Conservation (phyloP, 2,113 vertebrate species). For the Crotalus tigris region DNA sequence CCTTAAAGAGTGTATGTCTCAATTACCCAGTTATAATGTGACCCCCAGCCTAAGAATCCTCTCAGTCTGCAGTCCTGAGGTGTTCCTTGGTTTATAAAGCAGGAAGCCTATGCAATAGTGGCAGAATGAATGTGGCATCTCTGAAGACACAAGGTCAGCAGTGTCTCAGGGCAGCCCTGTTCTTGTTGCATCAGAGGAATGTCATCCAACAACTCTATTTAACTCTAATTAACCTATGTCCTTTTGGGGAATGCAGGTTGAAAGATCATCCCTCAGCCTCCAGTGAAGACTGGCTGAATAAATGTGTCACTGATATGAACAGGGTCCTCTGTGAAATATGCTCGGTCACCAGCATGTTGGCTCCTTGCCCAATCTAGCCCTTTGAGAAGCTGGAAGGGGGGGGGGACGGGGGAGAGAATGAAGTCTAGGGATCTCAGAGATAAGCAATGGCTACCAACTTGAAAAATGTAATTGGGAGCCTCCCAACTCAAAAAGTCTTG, state of each 20-base stretch:
- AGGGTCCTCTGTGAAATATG: not conserved
- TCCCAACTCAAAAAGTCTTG: not conserved
- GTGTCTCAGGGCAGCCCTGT: not conserved
- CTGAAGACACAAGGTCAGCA: not conserved
- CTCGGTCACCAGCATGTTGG: not conserved
- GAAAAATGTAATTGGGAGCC: not conserved
- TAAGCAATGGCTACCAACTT: not conserved
- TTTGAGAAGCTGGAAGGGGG: not conserved
- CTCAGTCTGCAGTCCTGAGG: not conserved
- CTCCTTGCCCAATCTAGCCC: not conserved
- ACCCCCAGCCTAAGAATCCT: not conserved
- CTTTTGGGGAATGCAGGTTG: too few relatives aligned
- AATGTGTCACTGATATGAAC: not conserved
- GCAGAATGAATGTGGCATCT: not conserved
- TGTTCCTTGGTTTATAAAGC: not conserved
- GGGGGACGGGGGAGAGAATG: not conserved
- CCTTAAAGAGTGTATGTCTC: not conserved
- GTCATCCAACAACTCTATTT: not conserved
- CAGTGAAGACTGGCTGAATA: not conserved
- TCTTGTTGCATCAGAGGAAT: not conserved
- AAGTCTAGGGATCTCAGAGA: not conserved
- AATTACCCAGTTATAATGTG: not conserved
- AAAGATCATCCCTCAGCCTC: not conserved
- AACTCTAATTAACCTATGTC: not conserved
- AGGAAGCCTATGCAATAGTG: not conserved